Evolutionary conservation across 2,888 invertebrate species (phyloP).

Genomic region (Heliconius cydno): DNA sequence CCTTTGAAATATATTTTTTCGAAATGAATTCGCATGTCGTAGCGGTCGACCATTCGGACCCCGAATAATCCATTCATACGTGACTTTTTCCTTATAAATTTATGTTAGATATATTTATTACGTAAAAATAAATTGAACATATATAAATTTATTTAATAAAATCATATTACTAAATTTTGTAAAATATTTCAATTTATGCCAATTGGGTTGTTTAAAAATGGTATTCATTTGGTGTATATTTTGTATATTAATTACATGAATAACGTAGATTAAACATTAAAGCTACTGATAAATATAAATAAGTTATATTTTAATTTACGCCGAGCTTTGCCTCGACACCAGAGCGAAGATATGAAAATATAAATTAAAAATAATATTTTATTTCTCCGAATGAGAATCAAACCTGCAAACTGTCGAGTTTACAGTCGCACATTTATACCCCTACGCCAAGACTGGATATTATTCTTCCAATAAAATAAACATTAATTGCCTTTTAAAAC

Average conservation of each 20-base stretch:
- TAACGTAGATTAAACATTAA: neutral
- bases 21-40: slow-evolving; percentile 45
- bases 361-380: too few species aligned
- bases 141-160: neutral
- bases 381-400: too few species aligned
- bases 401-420: too few species aligned
- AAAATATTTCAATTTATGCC: neutral
- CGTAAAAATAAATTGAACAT: slow-evolving; percentile 1
- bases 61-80: slow-evolving; percentile 46
- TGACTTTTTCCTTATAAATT: slow-evolving; percentile 28
- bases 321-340: too few species aligned
- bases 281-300: neutral
- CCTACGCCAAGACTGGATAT: too few species aligned
- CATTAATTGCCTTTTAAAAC: neutral
- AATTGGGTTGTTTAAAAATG: neutral
- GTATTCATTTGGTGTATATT: neutral
- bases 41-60: slow-evolving; percentile 46
- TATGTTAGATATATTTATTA: neutral
- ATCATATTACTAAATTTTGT: neutral
- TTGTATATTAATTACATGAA: slow-evolving; percentile 8
- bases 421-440: too few species aligned
- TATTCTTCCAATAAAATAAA: neutral
- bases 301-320: too few species aligned
- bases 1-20: slow-evolving; percentile 29
- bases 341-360: too few species aligned